Conservation (phyloP, 1,140 invertebrate species). For the Cotesia vestalis region DNA sequence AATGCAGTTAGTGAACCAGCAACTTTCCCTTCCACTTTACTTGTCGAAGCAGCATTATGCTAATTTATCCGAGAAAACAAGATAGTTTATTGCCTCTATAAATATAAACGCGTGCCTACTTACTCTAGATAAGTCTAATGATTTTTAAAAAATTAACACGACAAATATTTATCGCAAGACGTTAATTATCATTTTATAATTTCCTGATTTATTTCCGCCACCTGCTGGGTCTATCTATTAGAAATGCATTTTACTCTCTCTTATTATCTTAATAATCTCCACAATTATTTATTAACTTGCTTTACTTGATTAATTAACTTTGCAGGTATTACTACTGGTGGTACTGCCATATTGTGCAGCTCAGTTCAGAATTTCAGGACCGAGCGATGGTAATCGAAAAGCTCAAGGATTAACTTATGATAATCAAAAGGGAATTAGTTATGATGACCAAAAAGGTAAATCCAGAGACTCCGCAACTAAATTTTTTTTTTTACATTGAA, state of each 20-base stretch:
- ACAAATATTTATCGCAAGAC: no score
- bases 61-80: conserved; percentile 18
- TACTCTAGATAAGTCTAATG: not conserved
- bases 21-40: conserved; percentile 37
- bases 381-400: conserved; percentile 60
- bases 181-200: no score
- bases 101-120: no score
- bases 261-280: no score
- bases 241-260: no score
- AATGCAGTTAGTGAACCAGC: not conserved
- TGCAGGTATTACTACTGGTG: conserved; percentile 52
- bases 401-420: conserved; percentile 60
- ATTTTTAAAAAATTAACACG: no score
- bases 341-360: conserved; percentile 55
- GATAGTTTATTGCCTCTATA: conserved; percentile 11
- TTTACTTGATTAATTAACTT: conserved; percentile 14
- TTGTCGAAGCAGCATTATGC: conserved; percentile 22
- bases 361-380: conserved; percentile 62
- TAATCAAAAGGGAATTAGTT: conserved; percentile 58
- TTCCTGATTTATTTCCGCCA: no score
- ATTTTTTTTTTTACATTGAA: no score
- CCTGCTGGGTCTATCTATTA: no score
- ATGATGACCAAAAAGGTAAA: conserved; percentile 58
- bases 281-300: not conserved
- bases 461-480: not conserved